Conservation (phyloP, 1,140 invertebrate genomes). For the Drosophila malerkotliana region DNA sequence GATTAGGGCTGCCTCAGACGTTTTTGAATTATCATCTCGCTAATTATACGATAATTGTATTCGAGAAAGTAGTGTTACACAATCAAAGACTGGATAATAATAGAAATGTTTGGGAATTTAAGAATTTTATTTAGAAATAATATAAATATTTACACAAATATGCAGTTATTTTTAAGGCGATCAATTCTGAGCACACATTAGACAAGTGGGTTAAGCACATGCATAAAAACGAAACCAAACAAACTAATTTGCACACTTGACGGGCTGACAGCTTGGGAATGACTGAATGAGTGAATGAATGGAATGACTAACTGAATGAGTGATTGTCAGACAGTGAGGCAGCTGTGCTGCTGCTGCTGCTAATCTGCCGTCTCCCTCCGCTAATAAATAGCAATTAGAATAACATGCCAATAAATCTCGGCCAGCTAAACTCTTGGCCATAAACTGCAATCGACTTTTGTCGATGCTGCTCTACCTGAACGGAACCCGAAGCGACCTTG, state of each 20-base stretch:
- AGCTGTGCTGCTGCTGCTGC: constrained; percentile 15
- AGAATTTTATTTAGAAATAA: neutral
- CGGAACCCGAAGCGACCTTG: constrained; percentile 35
- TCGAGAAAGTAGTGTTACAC: neutral
- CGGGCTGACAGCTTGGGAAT: constrained; percentile 51
- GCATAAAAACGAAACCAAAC: constrained; percentile 48
- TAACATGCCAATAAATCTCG: constrained; percentile 76
- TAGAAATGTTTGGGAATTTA: neutral
- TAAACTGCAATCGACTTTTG: constrained; percentile 53
- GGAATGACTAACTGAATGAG: constrained; percentile 52
- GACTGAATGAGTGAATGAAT: constrained; percentile 42
- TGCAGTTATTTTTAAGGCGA: constrained; percentile 25
- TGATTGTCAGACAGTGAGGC: constrained; percentile 26
- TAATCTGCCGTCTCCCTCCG: constrained; percentile 24
- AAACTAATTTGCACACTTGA: constrained; percentile 72
- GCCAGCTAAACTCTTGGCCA: constrained; percentile 58
- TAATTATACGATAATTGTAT: constrained; percentile 8
- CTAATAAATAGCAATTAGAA: constrained; percentile 79
- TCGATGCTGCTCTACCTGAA: constrained; percentile 32
- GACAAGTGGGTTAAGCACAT: constrained; percentile 73
- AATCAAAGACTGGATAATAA: neutral
- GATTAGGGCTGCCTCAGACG: neutral
- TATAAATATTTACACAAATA: constrained; percentile 8
- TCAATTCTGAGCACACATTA: constrained; percentile 23
- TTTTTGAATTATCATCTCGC: constrained; percentile 8